Base-by-base conservation (phyloP, 2,888 invertebrate genomes). In the Lacanobia wlatinum region DNA sequence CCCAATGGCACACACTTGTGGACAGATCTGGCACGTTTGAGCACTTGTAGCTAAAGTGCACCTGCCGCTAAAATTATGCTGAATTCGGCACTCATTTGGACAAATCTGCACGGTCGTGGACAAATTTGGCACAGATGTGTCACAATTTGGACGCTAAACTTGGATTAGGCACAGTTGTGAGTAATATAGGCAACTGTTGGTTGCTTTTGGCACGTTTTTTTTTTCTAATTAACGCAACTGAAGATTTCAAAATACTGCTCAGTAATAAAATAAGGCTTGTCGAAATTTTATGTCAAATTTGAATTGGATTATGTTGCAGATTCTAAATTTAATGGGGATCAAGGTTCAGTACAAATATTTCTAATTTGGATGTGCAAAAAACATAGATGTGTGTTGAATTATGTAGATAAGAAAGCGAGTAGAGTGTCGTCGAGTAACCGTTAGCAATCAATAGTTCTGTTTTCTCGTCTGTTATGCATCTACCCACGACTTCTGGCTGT, bases 381-480 rank as follows among this genome's bases (percentile, higher is more conserved):
- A 76, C 40, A 80, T 64, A 60, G 38, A 67, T 76, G 61, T 75
- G 63, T 76, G 59, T 60, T 73, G 56, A 79, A 60, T 60, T 74
- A 60, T 64, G 60, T 76, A 61, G 55, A 73, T 40, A 23, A 28
- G 46, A 48, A 74, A 40, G 55, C 66, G 69, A 72, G 76, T 65
- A 81, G 87, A 90, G 92, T 92, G 94, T 93, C 93, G 93, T 91
- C 88, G 91, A 86, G 89, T 87, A 85, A 88, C 93, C 92, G 88
- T 88, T 71, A 87, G 88, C 91, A 86, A 87, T 87, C 80, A 87
- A 87, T 93, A 92, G 91, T 88, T 93, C 89, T 91, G 92, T 92
- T 91, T 87, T 87, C 85, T 90, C 91, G 92, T 93, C 90, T 90
- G 91, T 93, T 88, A 89, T 94, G 93, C 93, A 93, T 93, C 90